Conservation (phyloP, 2,888 invertebrate species). For the Macrophya annulata region DNA sequence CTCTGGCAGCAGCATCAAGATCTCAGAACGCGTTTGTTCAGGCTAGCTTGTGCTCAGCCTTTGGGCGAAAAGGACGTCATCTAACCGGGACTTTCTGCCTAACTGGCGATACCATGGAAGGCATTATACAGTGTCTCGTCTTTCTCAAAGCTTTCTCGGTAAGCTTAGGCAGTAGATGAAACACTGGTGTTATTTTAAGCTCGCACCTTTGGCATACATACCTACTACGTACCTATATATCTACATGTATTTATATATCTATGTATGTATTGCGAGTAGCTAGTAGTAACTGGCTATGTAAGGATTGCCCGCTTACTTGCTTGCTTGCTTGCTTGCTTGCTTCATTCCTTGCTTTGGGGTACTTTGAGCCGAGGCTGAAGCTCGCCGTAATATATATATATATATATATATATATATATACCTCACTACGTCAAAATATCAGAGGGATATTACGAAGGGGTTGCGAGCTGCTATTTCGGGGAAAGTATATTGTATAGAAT, state of each 20-base stretch:
- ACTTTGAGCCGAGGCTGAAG: slow-evolving; percentile 19
- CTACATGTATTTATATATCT: neutral
- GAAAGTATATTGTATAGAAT: slow-evolving; percentile 17
- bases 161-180: slow-evolving; percentile 79
- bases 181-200: slow-evolving; percentile 40
- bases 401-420: slow-evolving; percentile 32
- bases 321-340: neutral
- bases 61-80: slow-evolving; percentile 90
- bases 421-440: slow-evolving; percentile 28
- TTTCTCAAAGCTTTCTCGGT: slow-evolving; percentile 97
- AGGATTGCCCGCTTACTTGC: neutral
- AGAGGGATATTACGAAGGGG: slow-evolving; percentile 26
- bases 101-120: slow-evolving; percentile 96
- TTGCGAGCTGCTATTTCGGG: slow-evolving; percentile 34
- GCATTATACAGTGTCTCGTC: slow-evolving; percentile 95
- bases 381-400: slow-evolving; percentile 13
- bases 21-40: slow-evolving; percentile 88
- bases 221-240: neutral
- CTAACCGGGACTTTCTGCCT: slow-evolving; percentile 94
- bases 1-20: slow-evolving; percentile 83
- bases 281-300: neutral
- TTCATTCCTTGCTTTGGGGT: neutral
- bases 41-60: slow-evolving; percentile 87
- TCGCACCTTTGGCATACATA: neutral
- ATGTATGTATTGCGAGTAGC: neutral